These are phyloP conservation scores for Catharus minimus DNA, from an alignment of 2,113 vertebrate genomes.

Conservation along the genomic window DNA sequence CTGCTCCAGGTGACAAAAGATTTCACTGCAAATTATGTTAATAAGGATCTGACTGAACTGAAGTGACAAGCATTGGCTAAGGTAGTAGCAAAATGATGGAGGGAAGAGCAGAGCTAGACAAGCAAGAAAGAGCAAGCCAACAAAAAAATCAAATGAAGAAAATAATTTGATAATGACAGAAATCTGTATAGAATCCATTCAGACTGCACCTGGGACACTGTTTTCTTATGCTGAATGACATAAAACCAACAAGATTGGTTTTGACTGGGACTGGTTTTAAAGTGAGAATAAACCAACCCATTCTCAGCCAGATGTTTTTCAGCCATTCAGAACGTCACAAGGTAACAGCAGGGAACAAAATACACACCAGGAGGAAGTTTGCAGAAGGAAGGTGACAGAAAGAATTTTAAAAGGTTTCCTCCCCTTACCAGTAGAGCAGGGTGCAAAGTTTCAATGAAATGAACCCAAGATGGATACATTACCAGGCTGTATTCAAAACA, in stretches of 20 bases:
- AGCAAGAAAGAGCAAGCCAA: not conserved
- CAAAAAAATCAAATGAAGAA: not conserved
- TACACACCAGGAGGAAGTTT: not conserved
- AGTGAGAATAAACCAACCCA: not conserved
- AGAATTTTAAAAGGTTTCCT: not conserved
- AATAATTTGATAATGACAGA: not conserved
- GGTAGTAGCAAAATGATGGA: not conserved
- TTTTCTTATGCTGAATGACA: not conserved
- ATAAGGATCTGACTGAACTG: not conserved
- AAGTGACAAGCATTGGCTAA: not conserved
- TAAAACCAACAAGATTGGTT: not conserved
- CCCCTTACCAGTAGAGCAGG: not conserved
- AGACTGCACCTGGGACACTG: rapidly evolving
- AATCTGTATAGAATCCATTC: not conserved
- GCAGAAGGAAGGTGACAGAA: not conserved
- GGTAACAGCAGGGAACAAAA: not conserved
- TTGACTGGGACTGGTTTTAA: not conserved
- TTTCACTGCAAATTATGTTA: not conserved
- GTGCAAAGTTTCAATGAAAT: not conserved
- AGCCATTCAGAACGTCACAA: not conserved
- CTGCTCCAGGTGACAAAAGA: not conserved
- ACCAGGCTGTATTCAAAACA: not conserved
- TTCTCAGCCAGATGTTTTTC: not conserved
- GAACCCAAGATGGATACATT: not conserved
- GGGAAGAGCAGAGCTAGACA: not conserved